These are phyloP conservation scores for Aphodius sticticus DNA, from an alignment of 2,888 invertebrate species.

Conservation along the genomic window DNA sequence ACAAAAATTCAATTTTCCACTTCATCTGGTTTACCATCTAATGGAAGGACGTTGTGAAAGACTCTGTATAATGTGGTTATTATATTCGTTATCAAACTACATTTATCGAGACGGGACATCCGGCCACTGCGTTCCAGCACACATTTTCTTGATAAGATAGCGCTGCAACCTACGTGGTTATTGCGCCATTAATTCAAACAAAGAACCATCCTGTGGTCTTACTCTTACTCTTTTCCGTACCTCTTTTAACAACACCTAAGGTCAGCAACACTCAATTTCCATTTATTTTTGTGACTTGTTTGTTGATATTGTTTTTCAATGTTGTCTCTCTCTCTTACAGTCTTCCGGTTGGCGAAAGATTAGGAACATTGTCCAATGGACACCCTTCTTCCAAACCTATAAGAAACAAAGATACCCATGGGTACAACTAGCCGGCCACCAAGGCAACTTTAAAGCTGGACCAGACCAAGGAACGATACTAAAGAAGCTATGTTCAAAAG, in stretches of 20 bases:
- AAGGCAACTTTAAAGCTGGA: constrained; percentile 94
- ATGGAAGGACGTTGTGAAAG: too few species aligned
- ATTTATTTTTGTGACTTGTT: not conserved
- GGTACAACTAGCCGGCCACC: constrained; percentile 96
- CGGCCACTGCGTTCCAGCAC: not conserved
- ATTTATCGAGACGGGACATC: not conserved
- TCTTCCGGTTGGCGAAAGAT: constrained; percentile 94
- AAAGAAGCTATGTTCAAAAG: constrained; percentile 90
- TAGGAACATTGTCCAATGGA: constrained; percentile 94
- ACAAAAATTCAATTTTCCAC: too few species aligned
- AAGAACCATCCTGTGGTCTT: not conserved
- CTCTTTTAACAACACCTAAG: too few species aligned
- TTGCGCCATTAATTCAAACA: not conserved
- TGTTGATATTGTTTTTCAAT: not conserved
- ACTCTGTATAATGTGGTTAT: not conserved
- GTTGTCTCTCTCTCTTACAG: constrained; percentile 62
- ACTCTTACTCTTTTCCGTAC: too few species aligned
- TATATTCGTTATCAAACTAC: not conserved
- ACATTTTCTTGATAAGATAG: not conserved
- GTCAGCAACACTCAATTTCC: not conserved
- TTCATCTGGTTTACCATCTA: too few species aligned
- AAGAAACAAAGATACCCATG: constrained; percentile 95
- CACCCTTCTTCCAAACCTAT: constrained; percentile 96
- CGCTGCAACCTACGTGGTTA: not conserved
- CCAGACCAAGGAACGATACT: constrained; percentile 93